Evolutionary conservation across 2,797 vertebrate species (phyloP).

Genomic region (Heteromormyrus szaboi): DNA sequence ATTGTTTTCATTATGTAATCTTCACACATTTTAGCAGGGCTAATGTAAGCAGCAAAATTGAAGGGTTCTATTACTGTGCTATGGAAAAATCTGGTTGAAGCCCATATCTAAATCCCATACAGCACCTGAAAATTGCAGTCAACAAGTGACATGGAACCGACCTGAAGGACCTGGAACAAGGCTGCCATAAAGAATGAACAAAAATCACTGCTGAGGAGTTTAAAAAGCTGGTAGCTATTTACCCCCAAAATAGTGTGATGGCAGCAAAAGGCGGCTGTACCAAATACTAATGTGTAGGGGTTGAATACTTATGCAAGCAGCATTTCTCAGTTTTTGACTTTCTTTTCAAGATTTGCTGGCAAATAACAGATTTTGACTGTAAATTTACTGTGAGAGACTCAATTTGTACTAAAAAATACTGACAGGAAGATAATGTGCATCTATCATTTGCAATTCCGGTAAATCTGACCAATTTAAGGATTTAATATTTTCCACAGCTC

Average conservation of each 20-base stretch:
- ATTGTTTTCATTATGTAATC: neutral
- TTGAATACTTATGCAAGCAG: neutral
- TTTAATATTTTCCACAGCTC: neutral
- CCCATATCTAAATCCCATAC: neutral
- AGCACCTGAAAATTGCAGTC: neutral
- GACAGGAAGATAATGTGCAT: neutral
- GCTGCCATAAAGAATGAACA: neutral
- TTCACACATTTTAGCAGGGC: neutral
- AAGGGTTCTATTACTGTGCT: neutral
- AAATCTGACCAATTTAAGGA: neutral
- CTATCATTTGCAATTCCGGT: neutral
- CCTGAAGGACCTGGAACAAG: neutral
- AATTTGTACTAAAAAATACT: neutral
- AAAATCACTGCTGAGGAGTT: neutral
- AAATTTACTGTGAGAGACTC: neutral
- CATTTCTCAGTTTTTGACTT: neutral
- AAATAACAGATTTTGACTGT: neutral
- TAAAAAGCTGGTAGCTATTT: neutral
- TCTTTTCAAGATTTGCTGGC: neutral
- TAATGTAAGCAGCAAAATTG: neutral
- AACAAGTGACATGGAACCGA: neutral
- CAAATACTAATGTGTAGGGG: neutral
- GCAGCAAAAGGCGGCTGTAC: neutral
- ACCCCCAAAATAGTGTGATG: neutral
- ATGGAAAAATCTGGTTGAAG: neutral